Evolutionary conservation across 1,140 invertebrate genomes (phyloP), one percentile per base, ranked within the genome.

Genomic region (Helicorthomorpha holstii): DNA sequence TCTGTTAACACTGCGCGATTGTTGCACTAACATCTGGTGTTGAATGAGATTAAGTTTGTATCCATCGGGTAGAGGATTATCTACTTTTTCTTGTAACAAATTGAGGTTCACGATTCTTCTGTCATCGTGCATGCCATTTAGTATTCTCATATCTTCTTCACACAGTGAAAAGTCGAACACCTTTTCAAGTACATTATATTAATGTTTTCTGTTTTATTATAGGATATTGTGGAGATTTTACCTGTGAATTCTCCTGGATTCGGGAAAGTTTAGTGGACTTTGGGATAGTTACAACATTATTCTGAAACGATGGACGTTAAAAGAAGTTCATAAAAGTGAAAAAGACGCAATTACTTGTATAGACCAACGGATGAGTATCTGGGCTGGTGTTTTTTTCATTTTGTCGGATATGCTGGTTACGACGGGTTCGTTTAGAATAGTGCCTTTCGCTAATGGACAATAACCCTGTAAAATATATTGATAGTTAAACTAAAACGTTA

Each of bases 371-470:
- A 69, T 58, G 3, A 69, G 56, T 45, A 69, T 53, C 55, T 68
- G 67, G 7, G 66, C 64, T 29, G 64, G 58, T 19, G 63, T 63
- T 52, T 58, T 59, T 0, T 50, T 51, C 47, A 57, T 54, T 21
- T 57, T 56, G 38, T 58, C 48, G 21, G 63, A 62, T 22, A 67
- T 57, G n/a, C 48, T 23, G 2, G 56, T 50, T 16, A 69, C 55
- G 19, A 49, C 29, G 14, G 55, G 29, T 29, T 66, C 61, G 10
- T 58, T 58, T 29, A 69, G 53, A 24, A 65, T 53, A 21, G 50
- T 53, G 29, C 67, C 67, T 54, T 69, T 69, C 23, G 63, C 67
- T 27, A 70, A 56, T 34, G 68, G 69, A 59, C 67, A 69, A 54
- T 69, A 70, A 26, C 68, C 68, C 63, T 69, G 49, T 46, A 64